Base-by-base conservation (phyloP, 2,113 vertebrate genomes). In the Clarias gariepinus region DNA sequence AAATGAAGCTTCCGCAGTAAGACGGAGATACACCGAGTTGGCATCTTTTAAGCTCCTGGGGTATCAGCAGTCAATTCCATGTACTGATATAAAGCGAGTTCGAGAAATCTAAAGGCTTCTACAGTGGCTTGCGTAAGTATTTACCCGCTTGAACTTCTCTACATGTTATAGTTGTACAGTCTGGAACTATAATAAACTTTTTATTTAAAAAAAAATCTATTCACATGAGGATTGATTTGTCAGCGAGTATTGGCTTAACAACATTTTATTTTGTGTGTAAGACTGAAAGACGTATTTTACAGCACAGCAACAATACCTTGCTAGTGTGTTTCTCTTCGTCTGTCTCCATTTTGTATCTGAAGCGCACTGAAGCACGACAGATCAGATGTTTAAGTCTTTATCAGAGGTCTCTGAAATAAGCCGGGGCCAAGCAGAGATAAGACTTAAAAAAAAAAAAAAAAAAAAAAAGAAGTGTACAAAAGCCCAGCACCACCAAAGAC, bases 371-470 rank as follows among this genome's bases (percentile, higher is more conserved):
- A 16, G 68, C 69, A 60, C 23, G 71, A 58, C 30, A 55, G 80
- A 85, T 69, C 76, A 79, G 69, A 82, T 69, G 53, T 41, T 55
- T 79, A 60, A 73, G 74, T 58, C 85, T 68, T 77, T 83, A 89
- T 85, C 73, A 15, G 13, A 53, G 47, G 73, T 25, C 28, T 80
- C 41, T 84, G 82, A 64, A 82, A 84, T 71, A 63, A 58, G 58
- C 66, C 78, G 47, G 82, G 68, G 68, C 53, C 30, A n/a, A 28
- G 79, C 81, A 78, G 28, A 82, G 79, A 88, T 77, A 85, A 88
- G 87, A 63, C 19, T 36, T 86, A 15, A 79, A 47, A 47, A 47
- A 7, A 41, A 41, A 41, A 4, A 4, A 3, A 41, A 41, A 41
- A 41, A 41, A 41, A 79, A 41, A 41, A 41, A 41, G 4, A 79